Evolutionary conservation across 2,113 vertebrate genomes (phyloP).

Genomic region (Apteryx owenii): DNA sequence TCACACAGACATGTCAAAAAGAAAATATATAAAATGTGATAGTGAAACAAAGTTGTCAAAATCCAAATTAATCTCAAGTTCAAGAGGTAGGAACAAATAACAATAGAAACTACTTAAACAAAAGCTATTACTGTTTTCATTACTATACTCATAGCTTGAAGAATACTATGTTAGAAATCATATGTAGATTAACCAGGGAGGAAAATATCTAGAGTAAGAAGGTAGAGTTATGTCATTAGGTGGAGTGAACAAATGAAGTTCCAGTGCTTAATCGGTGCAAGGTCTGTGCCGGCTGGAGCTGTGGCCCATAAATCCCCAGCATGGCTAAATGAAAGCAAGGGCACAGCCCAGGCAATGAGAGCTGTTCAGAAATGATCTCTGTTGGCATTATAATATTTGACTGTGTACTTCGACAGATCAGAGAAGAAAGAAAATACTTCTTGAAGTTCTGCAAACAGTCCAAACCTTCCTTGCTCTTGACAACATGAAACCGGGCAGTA

Average conservation of each 20-base stretch:
- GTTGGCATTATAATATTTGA: not conserved
- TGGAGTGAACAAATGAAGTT: not conserved
- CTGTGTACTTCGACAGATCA: fast-evolving
- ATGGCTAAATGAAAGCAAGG: not conserved
- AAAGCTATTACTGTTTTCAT: not conserved
- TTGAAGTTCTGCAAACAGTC: not conserved
- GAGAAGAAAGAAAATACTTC: not conserved
- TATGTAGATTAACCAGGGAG: not conserved
- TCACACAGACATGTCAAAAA: not conserved
- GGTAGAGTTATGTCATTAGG: not conserved
- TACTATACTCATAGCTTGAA: not conserved
- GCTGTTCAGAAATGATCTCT: not conserved
- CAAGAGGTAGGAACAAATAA: not conserved
- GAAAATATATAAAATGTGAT: not conserved
- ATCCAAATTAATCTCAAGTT: not conserved
- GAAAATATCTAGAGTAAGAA: not conserved
- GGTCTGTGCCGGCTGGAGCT: not conserved
- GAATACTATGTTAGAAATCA: not conserved
- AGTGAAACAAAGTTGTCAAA: not conserved
- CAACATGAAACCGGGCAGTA: not conserved
- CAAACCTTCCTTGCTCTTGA: not conserved
- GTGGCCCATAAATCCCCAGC: not conserved
- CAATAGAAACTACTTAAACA: not conserved
- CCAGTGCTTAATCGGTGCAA: not conserved
- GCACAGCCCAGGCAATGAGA: not conserved